Percentiles rank a stretch among this genome's conserved stretches.
Evolutionary conservation across 2,797 vertebrate genomes (phyloP).

Genomic region (Champsocephalus esox): DNA sequence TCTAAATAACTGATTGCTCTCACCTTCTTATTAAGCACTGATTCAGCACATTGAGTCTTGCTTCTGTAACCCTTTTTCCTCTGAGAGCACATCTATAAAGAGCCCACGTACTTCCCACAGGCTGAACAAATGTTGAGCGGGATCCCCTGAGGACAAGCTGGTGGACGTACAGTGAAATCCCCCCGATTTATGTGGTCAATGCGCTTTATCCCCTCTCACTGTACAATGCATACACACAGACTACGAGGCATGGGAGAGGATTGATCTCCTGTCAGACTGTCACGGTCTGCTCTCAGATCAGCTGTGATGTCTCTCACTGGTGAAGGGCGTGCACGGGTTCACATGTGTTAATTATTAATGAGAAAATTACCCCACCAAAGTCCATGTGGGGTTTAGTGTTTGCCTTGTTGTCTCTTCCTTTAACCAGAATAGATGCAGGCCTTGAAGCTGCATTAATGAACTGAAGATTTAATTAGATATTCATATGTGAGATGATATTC

Average conservation of each 20-base stretch:
- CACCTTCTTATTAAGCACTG: neutral
- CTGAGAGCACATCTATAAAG: neutral
- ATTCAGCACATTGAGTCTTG: neutral
- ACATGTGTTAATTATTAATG: conserved; percentile 76
- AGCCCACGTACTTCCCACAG: conserved; percentile 42
- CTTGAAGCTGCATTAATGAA: conserved; percentile 16
- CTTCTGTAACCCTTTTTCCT: neutral
- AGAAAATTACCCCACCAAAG: conserved; percentile 66
- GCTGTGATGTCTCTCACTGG: conserved; percentile 51
- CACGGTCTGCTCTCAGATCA: conserved; percentile 51
- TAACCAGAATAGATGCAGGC: conserved; percentile 42
- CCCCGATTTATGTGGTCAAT: conserved; percentile 44
- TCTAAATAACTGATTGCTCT: neutral
- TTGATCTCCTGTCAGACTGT: conserved; percentile 57
- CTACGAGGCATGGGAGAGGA: conserved; percentile 38
- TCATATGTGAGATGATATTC: conserved; percentile 9
- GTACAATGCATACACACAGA: conserved; percentile 23
- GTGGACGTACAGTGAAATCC: conserved; percentile 52
- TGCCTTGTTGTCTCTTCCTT: conserved; percentile 41
- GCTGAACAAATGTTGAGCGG: neutral
- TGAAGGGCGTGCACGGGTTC: conserved; percentile 66
- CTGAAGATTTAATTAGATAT: conserved; percentile 11
- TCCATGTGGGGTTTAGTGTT: conserved; percentile 71
- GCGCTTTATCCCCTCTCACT: conserved; percentile 52
- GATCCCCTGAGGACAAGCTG: conserved; percentile 19